Conservation (phyloP, 2,797 vertebrate genomes). For the Rhinatrema bivittatum region DNA sequence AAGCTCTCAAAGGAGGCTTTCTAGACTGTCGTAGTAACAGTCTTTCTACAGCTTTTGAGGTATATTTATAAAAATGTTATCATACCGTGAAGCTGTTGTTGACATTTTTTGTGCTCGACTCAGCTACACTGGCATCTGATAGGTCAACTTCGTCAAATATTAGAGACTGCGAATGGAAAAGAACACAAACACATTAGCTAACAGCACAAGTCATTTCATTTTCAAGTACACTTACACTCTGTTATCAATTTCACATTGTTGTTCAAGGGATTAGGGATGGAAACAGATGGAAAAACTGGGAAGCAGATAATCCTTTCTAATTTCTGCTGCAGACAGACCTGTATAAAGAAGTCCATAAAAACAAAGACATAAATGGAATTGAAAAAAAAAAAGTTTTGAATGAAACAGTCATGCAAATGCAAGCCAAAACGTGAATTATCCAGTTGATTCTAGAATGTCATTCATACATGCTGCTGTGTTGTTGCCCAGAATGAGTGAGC, state of each 20-base stretch:
- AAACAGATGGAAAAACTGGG: constrained; percentile 7
- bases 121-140: constrained; percentile 94
- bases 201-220: neutral
- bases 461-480: too few species aligned
- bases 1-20: too few species aligned
- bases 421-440: too few species aligned
- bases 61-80: constrained; percentile 13
- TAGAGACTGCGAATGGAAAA: constrained; percentile 74
- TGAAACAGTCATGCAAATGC: too few species aligned
- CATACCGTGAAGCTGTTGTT: constrained; percentile 99
- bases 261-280: constrained; percentile 1
- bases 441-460: too few species aligned
- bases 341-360: neutral
- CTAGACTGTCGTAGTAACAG: neutral
- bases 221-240: neutral
- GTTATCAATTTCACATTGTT: constrained; percentile 1
- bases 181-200: constrained; percentile 23
- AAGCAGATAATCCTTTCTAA: neutral
- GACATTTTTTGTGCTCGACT: constrained; percentile 98
- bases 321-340: neutral
- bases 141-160: constrained; percentile 98
- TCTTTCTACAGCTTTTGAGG: neutral
- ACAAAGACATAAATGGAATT: too few species aligned
- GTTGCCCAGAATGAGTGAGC: too few species aligned
- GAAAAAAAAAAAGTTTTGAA: too few species aligned